These are phyloP conservation scores for Ceraclea dissimilis DNA, from an alignment of 2,888 invertebrate species.

Conservation along the genomic window DNA sequence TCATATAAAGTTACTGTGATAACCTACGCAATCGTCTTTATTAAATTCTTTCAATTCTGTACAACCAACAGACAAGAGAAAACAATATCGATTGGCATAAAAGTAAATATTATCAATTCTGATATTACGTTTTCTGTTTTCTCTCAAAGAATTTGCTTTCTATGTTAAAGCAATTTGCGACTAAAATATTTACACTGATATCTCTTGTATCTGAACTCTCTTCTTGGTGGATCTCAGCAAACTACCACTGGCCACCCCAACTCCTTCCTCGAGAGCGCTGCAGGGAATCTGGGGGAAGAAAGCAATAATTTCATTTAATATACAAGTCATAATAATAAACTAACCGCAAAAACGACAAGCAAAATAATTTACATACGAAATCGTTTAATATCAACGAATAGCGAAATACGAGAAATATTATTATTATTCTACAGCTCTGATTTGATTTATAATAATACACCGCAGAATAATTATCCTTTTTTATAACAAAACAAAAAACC, in stretches of 20 bases:
- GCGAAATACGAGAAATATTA: background rate
- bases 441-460: slow-evolving; percentile 1
- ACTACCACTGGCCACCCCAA: slow-evolving; percentile 12
- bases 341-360: background rate
- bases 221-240: slow-evolving; percentile 57
- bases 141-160: no score
- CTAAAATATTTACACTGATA: slow-evolving; percentile 65
- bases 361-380: background rate
- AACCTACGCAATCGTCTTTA: no score
- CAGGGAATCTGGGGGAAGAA: background rate
- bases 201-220: slow-evolving; percentile 74
- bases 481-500: background rate
- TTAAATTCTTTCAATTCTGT: no score
- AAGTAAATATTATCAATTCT: no score
- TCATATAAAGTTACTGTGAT: no score
- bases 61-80: no score
- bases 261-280: slow-evolving; percentile 1
- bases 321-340: background rate
- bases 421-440: background rate
- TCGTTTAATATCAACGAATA: background rate
- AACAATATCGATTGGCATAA: no score
- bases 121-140: no score
- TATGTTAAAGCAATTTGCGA: no score
- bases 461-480: background rate
- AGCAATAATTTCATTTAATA: background rate